Evolutionary conservation across 2,797 vertebrate genomes (phyloP), one percentile per base, ranked within the genome.

Genomic region (Petrocephalus schoutedeni): DNA sequence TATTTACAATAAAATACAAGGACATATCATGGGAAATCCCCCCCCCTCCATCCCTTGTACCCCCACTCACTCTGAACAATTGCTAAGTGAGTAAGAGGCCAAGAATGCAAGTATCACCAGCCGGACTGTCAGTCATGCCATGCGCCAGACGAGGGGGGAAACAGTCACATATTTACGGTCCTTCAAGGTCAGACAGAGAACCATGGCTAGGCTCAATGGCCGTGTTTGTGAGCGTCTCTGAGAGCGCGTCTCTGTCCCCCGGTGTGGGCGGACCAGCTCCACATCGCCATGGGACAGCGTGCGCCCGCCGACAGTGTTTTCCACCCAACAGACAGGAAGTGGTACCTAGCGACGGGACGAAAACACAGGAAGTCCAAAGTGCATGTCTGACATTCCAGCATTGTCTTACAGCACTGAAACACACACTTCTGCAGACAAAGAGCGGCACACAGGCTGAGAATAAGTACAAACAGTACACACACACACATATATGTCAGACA

Each of bases 321-420:
- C 88, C 89, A 93, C 89, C 89, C 91, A 90, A 87, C 86, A 88
- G 91, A 94, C 93, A 94, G 95, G 95, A 96, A 95, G 93, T 92
- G 92, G 91, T 94, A 95, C 95, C 95, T 95, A 92, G 94, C 92
- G 90, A 95, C 94, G 88, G 41, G 90, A 91, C 91, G 90, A 94
- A 95, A 96, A 95, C 92, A 95, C 90, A 94, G 95, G 95, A 96
- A 95, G 93, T 92, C 88, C 89, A 90, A 92, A 92, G 89, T 89
- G 91, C 93, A 45, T 94, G 93, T 93, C 87, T 93, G 41, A 86
- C 92, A 95, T 96, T 96, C 95, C 95, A 94, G 88, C 86, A 89
- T 94, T 93, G 92, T 92, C 91, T 94, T 89, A 85, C 89, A 77
- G 54, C 87, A 89, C 71, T 89, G 92, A 94, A 89, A 88, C 86